A percentile compares a stretch with the other conserved stretches of the same genome.
These are phyloP conservation scores for Drosophila planitibia DNA, from an alignment of 2,888 invertebrate genomes.

Conservation along the genomic window DNA sequence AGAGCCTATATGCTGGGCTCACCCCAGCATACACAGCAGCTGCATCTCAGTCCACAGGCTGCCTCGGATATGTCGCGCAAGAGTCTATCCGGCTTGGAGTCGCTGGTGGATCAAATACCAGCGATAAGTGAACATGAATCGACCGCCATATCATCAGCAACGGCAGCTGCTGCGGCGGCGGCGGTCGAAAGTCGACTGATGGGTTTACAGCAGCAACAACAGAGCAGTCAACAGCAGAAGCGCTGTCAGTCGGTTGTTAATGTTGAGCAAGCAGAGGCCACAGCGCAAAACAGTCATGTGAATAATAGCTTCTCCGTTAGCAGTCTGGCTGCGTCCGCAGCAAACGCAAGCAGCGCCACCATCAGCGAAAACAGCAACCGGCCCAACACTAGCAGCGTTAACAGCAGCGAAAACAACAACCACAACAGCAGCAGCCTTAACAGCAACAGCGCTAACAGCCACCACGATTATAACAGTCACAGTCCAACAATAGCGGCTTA, in stretches of 20 bases:
- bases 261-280: conserved; percentile 28
- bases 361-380: conserved; percentile 8
- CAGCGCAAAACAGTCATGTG: conserved; percentile 51
- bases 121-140: conserved; percentile 91
- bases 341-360: neutral
- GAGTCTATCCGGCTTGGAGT: conserved; percentile 94
- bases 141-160: conserved; percentile 54
- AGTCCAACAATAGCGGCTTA: conserved; percentile 57
- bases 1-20: conserved; percentile 52
- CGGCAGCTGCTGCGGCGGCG: conserved; percentile 70
- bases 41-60: conserved; percentile 43
- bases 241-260: conserved; percentile 38
- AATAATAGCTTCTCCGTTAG: conserved; percentile 85
- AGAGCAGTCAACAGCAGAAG: conserved; percentile 45
- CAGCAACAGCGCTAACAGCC: conserved; percentile 24
- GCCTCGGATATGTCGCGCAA: conserved; percentile 91
- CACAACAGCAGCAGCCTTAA: conserved; percentile 1
- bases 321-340: conserved; percentile 84
- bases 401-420: conserved; percentile 26
- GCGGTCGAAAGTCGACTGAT: conserved; percentile 76
- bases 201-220: conserved; percentile 65
- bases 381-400: conserved; percentile 24
- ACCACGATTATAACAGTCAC: conserved; percentile 52
- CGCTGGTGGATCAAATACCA: conserved; percentile 96
- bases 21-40: conserved; percentile 49